A percentile compares a stretch with the other conserved stretches of the same genome.
Evolutionary conservation across 1,140 invertebrate genomes (phyloP).

Genomic region (Cyclina sinensis): DNA sequence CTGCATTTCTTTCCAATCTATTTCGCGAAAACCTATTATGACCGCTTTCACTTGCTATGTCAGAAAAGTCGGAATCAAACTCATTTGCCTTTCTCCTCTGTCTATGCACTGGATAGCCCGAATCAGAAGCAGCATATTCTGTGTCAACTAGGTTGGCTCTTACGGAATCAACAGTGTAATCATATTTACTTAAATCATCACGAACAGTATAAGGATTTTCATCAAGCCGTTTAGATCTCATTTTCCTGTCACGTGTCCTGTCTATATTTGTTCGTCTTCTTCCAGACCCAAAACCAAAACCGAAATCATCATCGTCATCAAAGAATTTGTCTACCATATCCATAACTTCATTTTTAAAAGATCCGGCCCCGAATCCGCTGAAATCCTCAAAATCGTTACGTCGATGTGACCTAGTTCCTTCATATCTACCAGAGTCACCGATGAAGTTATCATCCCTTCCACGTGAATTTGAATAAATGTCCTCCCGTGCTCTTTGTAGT

Average conservation of each 20-base stretch:
- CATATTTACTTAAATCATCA: slow-evolving; percentile 32
- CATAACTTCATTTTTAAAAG: slow-evolving; percentile 55
- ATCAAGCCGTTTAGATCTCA: background rate
- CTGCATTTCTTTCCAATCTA: background rate
- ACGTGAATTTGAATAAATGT: background rate
- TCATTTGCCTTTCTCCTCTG: background rate
- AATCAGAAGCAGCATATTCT: slow-evolving; percentile 56
- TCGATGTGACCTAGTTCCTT: background rate
- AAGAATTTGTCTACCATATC: slow-evolving; percentile 58
- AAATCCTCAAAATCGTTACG: background rate
- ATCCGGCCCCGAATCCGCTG: background rate
- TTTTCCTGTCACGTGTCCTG: background rate
- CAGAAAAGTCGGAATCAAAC: slow-evolving; percentile 22
- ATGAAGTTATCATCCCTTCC: slow-evolving; percentile 46
- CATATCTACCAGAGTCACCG: background rate
- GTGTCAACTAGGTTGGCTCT: background rate
- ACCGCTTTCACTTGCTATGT: slow-evolving; percentile 50
- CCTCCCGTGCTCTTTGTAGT: slow-evolving; percentile 10
- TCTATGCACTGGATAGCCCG: background rate
- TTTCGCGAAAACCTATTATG: slow-evolving; percentile 8
- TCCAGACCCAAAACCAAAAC: background rate
- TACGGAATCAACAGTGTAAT: background rate
- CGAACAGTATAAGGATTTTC: slow-evolving; percentile 51
- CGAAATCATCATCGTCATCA: slow-evolving; percentile 60
- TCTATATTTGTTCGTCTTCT: background rate